These are phyloP conservation scores for Propithecus coquereli DNA, from an alignment of 2,113 vertebrate genomes.

Conservation along the genomic window DNA sequence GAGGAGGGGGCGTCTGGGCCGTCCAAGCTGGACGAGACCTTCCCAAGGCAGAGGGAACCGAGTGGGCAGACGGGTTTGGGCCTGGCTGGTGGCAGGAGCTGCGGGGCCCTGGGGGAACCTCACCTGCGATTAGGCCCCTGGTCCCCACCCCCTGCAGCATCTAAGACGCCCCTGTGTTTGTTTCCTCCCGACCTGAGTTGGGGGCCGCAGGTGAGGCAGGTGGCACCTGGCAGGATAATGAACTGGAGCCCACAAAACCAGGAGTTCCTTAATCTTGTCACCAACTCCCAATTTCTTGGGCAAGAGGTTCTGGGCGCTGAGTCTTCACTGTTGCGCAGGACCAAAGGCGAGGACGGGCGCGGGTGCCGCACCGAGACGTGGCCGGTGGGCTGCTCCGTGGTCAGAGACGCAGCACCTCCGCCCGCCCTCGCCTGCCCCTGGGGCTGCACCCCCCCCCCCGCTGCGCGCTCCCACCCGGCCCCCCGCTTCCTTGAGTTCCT, in stretches of 20 bases:
- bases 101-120: accelerated
- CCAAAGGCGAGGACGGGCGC: neutral
- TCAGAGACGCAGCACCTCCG: accelerated
- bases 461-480: no score
- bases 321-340: accelerated
- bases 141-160: neutral
- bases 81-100: neutral
- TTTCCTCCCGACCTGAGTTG: neutral
- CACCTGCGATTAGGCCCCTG: neutral
- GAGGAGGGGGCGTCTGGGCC: no score
- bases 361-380: no score
- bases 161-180: accelerated
- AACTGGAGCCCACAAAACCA: neutral
- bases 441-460: no score
- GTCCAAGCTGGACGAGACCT: no score
- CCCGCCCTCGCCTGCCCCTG: no score
- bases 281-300: neutral
- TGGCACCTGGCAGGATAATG: neutral
- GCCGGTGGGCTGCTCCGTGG: neutral
- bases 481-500: no score
- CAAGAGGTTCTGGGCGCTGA: accelerated
- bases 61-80: neutral
- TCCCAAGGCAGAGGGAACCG: neutral
- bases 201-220: accelerated
- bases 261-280: neutral